A percentile compares a stretch with the other conserved stretches of the same genome.
phyloP scores from a whole-genome alignment of 1,140 invertebrate species.

The Eubasilissa regina region DNA sequence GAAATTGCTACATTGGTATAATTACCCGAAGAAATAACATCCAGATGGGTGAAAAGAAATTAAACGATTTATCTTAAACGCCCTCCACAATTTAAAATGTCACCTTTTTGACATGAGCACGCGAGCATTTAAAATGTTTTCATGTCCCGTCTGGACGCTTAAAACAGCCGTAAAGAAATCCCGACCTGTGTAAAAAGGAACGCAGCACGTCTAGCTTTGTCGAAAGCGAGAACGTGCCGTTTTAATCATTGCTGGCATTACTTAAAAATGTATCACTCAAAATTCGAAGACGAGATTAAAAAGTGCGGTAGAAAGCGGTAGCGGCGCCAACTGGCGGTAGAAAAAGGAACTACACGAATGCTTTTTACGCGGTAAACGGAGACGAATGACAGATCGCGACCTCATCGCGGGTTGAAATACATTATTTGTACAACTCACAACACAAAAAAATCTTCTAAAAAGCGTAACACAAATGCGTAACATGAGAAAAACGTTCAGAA shows the following conservation, averaged over 20 bases:
- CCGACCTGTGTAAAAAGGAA: too few species aligned
- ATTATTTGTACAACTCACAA: conserved; percentile 7
- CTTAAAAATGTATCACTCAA: too few species aligned
- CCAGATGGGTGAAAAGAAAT: conserved; percentile 28
- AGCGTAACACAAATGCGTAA: too few species aligned
- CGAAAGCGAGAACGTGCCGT: too few species aligned
- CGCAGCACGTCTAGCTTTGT: too few species aligned
- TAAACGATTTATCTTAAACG: conserved; percentile 33
- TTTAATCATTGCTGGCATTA: not conserved
- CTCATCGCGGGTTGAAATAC: conserved; percentile 9
- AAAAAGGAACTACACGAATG: not conserved
- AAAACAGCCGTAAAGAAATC: too few species aligned
- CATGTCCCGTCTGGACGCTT: not conserved
- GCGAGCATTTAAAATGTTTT: conserved; percentile 25
- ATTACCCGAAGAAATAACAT: conserved; percentile 16
- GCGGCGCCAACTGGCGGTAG: conserved; percentile 21
- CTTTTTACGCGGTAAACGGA: conserved; percentile 18
- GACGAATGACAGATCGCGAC: conserved; percentile 29
- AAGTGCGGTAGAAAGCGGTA: conserved; percentile 5
- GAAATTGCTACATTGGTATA: conserved; percentile 5
- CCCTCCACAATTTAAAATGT: conserved; percentile 19
- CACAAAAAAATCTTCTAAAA: too few species aligned
- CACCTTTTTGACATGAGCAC: conserved; percentile 29
- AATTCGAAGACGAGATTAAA: not conserved
- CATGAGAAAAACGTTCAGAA: too few species aligned